Percentiles rank a stretch among this genome's conserved stretches.
These are phyloP conservation scores for Dascillus cervinus DNA, from an alignment of 2,888 invertebrate species.

Conservation along the genomic window DNA sequence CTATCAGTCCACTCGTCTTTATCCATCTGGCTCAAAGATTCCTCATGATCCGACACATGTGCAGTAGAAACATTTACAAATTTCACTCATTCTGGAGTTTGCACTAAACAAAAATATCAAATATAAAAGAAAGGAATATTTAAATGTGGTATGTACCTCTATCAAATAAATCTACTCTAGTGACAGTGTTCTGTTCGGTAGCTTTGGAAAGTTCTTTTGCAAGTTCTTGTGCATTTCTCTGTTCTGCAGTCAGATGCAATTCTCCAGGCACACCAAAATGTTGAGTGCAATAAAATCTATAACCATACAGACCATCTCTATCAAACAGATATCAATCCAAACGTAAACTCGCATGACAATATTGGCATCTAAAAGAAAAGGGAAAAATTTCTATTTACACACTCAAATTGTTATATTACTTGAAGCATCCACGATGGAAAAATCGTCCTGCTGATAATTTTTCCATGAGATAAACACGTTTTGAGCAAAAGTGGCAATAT, in stretches of 20 bases:
- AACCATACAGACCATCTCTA: slow-evolving; percentile 58
- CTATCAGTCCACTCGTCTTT: slow-evolving; percentile 95
- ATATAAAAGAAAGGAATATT: no score
- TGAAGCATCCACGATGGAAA: slow-evolving; percentile 88
- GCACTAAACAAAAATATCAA: slow-evolving; percentile 37
- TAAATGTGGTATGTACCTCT: slow-evolving; percentile 32
- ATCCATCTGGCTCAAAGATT: slow-evolving; percentile 71
- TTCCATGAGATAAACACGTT: slow-evolving; percentile 91
- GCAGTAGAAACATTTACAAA: slow-evolving; percentile 63
- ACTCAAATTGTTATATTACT: slow-evolving; percentile 21
- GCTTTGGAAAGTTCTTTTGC: slow-evolving; percentile 14
- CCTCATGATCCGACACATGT: slow-evolving; percentile 51
- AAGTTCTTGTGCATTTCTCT: slow-evolving; percentile 23
- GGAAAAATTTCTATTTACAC: slow-evolving; percentile 2
- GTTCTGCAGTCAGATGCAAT: no score
- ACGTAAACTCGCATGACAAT: slow-evolving; percentile 77
- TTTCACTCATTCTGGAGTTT: slow-evolving; percentile 73
- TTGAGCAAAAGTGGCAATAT: slow-evolving; percentile 80
- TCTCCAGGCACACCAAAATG: slow-evolving; percentile 62
- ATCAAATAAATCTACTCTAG: slow-evolving; percentile 46
- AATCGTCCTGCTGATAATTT: slow-evolving; percentile 81
- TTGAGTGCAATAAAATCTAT: slow-evolving; percentile 68
- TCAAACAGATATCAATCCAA: slow-evolving; percentile 72
- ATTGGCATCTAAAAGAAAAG: slow-evolving; percentile 61
- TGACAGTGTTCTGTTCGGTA: no score